phyloP scores from a whole-genome alignment of 2,797 vertebrate genomes.

The Leptoclinus maculatus region DNA sequence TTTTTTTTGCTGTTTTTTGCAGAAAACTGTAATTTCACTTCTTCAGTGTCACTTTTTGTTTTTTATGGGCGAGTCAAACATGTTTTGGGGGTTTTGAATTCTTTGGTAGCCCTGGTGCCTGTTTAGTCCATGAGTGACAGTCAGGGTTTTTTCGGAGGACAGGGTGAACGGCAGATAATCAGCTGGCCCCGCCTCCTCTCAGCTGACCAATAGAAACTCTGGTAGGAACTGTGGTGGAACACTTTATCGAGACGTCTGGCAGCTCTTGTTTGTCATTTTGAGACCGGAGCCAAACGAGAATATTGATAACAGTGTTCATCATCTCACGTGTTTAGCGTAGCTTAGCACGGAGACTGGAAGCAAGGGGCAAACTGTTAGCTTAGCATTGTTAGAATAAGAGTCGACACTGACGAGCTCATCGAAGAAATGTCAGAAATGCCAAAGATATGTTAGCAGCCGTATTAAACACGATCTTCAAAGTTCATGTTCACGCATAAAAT shows the following conservation, averaged over 20 bases:
- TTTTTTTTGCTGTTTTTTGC: conserved; percentile 44
- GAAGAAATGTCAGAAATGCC: background rate
- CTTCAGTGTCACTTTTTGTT: conserved; percentile 15
- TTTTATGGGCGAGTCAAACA: conserved; percentile 28
- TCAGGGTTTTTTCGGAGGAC: conserved; percentile 70
- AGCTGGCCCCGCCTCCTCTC: conserved; percentile 51
- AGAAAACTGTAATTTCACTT: conserved; percentile 28
- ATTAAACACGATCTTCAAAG: too few relatives aligned
- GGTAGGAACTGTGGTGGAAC: conserved; percentile 36
- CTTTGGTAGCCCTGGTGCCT: conserved; percentile 67
- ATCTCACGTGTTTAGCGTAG: background rate
- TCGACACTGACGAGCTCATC: background rate
- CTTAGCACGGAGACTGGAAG: conserved; percentile 32
- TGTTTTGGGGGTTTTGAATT: background rate
- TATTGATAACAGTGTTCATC: background rate
- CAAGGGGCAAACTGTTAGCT: conserved; percentile 11
- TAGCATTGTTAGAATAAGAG: background rate
- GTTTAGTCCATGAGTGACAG: conserved; percentile 68
- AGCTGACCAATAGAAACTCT: conserved; percentile 49
- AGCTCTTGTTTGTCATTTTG: background rate
- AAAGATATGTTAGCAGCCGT: background rate
- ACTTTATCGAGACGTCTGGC: background rate
- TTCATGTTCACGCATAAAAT: too few relatives aligned
- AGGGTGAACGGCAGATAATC: conserved; percentile 73
- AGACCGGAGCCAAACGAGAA: background rate